These are phyloP conservation scores for Hemicrepidius hirtus DNA, from an alignment of 2,888 invertebrate genomes.

Conservation along the genomic window DNA sequence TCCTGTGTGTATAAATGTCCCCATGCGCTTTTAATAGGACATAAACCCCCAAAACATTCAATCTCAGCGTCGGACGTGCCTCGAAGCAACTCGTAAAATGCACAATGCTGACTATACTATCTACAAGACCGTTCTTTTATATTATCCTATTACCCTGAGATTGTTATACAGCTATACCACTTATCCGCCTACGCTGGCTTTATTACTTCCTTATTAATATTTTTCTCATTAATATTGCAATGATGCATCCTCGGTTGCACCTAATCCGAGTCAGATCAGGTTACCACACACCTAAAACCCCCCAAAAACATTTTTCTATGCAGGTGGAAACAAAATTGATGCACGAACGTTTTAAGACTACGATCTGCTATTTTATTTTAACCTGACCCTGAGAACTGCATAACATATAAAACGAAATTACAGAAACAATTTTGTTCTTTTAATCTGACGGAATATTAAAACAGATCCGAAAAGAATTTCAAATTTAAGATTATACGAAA, in stretches of 20 bases:
- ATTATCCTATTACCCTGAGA: slow-evolving; percentile 40
- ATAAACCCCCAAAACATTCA: slow-evolving; percentile 59
- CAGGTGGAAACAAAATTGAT: too few species aligned
- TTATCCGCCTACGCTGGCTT: slow-evolving; percentile 26
- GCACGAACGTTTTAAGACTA: neutral
- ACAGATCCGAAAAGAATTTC: too few species aligned
- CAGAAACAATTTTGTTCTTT: too few species aligned
- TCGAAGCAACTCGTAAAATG: slow-evolving; percentile 55
- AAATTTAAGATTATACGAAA: too few species aligned
- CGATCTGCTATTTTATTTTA: neutral
- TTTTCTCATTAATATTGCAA: slow-evolving; percentile 19
- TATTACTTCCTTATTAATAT: slow-evolving; percentile 23
- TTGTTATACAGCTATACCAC: slow-evolving; percentile 35
- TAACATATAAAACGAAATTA: too few species aligned
- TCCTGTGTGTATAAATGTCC: slow-evolving; percentile 48
- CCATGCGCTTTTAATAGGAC: slow-evolving; percentile 55
- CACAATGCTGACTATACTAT: slow-evolving; percentile 50
- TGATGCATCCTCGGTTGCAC: neutral
- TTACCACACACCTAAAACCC: neutral
- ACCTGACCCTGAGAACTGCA: neutral
- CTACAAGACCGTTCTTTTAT: slow-evolving; percentile 46
- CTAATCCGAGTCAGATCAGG: slow-evolving; percentile 6
- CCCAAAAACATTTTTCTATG: too few species aligned
- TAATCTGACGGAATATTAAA: too few species aligned
- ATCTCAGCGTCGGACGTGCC: slow-evolving; percentile 57